phyloP scores from a whole-genome alignment of 2,888 invertebrate species.

The Luperina nickerlii region DNA sequence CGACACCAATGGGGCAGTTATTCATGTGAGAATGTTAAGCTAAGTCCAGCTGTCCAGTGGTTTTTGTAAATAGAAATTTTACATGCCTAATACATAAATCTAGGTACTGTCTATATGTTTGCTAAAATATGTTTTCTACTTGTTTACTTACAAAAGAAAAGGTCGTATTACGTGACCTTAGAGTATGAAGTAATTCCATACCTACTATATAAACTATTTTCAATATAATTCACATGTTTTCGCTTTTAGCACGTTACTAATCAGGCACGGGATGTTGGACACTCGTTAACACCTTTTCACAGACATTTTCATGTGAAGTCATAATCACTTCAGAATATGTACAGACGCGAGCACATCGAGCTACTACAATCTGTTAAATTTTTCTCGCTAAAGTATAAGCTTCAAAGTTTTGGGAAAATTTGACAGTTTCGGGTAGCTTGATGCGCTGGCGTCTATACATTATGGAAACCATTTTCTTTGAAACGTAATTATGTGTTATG shows the following conservation, averaged over 20 bases:
- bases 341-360: not conserved
- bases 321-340: constrained; percentile 35
- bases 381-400: too few species aligned
- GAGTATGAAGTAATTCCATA: constrained; percentile 72
- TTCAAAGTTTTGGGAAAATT: too few species aligned
- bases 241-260: constrained; percentile 86
- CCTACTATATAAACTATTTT: constrained; percentile 68
- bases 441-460: not conserved
- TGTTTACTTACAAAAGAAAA: not conserved
- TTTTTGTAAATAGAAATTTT: too few species aligned
- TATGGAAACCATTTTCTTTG: constrained; percentile 28
- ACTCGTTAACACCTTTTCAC: constrained; percentile 77
- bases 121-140: too few species aligned
- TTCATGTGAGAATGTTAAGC: not conserved
- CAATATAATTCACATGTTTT: constrained; percentile 85
- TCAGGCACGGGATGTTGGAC: constrained; percentile 71
- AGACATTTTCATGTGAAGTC: constrained; percentile 54
- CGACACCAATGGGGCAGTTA: not conserved
- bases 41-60: not conserved
- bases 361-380: too few species aligned
- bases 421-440: too few species aligned
- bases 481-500: not conserved
- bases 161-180: constrained; percentile 53
- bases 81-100: too few species aligned
- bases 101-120: too few species aligned